Evolutionary conservation across 2,888 invertebrate genomes (phyloP).

Genomic region (Cantharis lateralis): DNA sequence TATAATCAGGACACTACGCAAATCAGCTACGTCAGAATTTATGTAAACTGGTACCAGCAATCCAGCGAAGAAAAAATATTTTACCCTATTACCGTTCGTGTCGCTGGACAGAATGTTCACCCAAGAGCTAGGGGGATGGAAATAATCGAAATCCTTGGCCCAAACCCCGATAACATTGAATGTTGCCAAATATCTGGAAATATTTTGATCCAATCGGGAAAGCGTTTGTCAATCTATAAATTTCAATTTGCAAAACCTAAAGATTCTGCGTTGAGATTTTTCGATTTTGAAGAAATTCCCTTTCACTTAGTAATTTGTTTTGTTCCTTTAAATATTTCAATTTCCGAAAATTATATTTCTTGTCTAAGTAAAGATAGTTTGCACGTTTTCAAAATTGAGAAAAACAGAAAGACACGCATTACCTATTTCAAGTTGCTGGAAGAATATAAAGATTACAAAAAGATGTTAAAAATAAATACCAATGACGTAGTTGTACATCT

Average conservation of each 20-base stretch:
- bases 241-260: not conserved
- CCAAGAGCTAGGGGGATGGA: not conserved
- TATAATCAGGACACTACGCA: not conserved
- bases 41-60: not conserved
- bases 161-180: not conserved
- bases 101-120: not conserved
- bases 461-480: not conserved
- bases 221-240: not conserved
- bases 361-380: not conserved
- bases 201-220: not conserved
- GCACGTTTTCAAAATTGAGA: not conserved
- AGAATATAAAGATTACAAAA: not conserved
- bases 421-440: not conserved
- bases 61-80: not conserved
- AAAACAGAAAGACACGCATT: not conserved
- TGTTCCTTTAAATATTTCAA: not conserved
- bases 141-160: not conserved
- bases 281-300: not conserved
- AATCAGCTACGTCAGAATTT: not conserved
- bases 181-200: not conserved
- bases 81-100: not conserved
- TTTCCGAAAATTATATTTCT: not conserved
- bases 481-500: not conserved
- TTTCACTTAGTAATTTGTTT: not conserved
- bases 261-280: not conserved